Evolutionary conservation across 2,888 invertebrate genomes (phyloP).

Genomic region (Cloeon dipterum): DNA sequence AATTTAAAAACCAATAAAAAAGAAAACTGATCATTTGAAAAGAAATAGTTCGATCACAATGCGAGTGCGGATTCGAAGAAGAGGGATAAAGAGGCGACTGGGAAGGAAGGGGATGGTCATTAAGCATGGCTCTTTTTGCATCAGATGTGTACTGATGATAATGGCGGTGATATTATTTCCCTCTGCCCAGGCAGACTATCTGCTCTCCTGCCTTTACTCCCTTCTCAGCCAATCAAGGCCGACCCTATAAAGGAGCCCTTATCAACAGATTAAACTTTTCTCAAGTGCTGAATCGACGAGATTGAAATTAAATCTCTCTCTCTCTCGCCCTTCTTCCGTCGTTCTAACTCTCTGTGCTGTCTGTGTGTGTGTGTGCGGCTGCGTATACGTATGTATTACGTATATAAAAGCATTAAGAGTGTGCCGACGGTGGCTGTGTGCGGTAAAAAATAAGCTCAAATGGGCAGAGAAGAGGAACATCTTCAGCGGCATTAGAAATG

Average conservation of each 20-base stretch:
- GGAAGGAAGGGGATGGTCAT: neutral
- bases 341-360: too few relatives aligned
- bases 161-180: too few relatives aligned
- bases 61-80: neutral
- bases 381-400: too few relatives aligned
- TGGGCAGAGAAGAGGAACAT: too few relatives aligned
- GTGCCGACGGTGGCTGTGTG: too few relatives aligned
- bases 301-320: constrained; percentile 1
- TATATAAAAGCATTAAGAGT: too few relatives aligned
- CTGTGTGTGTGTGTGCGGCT: too few relatives aligned
- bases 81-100: neutral
- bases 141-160: too few relatives aligned
- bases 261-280: constrained; percentile 2
- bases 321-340: neutral
- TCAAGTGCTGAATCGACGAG: constrained; percentile 1
- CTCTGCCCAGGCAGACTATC: too few relatives aligned
- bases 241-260: neutral
- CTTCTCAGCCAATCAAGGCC: neutral
- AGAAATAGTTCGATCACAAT: constrained; percentile 6
- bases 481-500: too few relatives aligned
- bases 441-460: neutral
- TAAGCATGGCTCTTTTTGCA: neutral
- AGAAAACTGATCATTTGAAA: neutral
- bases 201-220: too few relatives aligned
- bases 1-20: neutral